Base-by-base conservation (phyloP, 2,113 vertebrate genomes). In the Lutjanus erythropterus region DNA sequence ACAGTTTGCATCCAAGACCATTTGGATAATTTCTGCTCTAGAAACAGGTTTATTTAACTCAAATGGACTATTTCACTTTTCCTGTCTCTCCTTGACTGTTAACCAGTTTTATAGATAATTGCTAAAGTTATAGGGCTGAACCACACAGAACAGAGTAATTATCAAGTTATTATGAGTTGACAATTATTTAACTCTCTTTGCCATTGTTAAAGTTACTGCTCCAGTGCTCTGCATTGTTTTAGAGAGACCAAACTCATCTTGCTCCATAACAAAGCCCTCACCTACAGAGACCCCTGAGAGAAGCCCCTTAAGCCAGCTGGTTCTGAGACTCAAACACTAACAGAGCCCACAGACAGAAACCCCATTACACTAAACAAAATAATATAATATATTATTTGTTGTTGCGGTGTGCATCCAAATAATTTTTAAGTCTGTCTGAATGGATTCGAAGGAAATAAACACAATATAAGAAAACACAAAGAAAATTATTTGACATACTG, bases 361-460 rank as follows among this genome's bases (percentile, higher is more conserved):
- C n/a, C n/a, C n/a, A n/a, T n/a, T n/a, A n/a, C n/a, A n/a, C n/a
- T n/a, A n/a, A n/a, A n/a, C n/a, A n/a, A n/a, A n/a, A n/a, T n/a
- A n/a, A n/a, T n/a, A n/a, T n/a, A n/a, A 58, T 72, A 59, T 19
- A 58, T 58, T 68, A 70, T 60, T 72, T 78, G 49, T 81, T 85
- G 70, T 86, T 78, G 64, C 87, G 71, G 84, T 85, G 74, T 78
- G 61, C 66, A 83, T 78, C 46, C 74, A 64, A 80, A 75, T 62
- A 47, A 53, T 71, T 81, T 37, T 39, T 31, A 83, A 87, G 68
- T 50, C 60, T 79, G 44, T 67, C 29, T 71, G 59, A 88, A 87
- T 69, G 88, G 81, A 87, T 80, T 71, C 52, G 33, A 9, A 42
- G 4, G 9, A 61, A 39, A 27, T 55, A 71, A 71, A 74, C n/a